A percentile compares a stretch with the other conserved stretches of the same genome.
Conservation (phyloP, 2,888 invertebrate species). For the Tanytarsus gracilentus region DNA sequence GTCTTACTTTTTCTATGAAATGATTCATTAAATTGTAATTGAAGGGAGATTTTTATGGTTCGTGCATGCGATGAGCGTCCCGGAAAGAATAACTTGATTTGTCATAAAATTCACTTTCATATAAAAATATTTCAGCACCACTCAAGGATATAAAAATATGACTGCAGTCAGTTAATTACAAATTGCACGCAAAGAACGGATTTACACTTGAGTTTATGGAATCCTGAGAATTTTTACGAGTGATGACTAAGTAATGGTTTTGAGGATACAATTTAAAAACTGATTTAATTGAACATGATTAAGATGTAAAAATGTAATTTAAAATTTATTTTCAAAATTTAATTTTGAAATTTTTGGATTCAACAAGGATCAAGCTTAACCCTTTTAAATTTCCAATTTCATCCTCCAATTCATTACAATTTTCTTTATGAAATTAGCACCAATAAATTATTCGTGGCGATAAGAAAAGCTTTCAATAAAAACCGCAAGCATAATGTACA, state of each 20-base stretch:
- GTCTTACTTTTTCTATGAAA: neutral
- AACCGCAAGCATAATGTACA: neutral
- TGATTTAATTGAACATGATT: too few species aligned
- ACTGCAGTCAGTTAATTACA: constrained; percentile 7
- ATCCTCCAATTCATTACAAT: neutral
- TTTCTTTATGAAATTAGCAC: neutral
- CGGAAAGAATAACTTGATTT: too few species aligned
- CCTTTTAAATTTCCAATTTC: neutral
- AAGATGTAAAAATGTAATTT: too few species aligned
- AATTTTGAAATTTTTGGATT: too few species aligned
- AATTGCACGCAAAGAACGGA: constrained; percentile 16
- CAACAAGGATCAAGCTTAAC: neutral
- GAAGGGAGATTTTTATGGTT: neutral
- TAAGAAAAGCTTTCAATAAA: neutral
- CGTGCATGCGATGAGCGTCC: neutral
- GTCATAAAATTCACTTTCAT: too few species aligned
- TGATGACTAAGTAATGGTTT: too few species aligned
- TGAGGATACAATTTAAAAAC: too few species aligned
- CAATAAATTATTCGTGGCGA: neutral
- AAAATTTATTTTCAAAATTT: too few species aligned
- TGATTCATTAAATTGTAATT: constrained; percentile 20
- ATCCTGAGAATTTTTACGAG: too few species aligned
- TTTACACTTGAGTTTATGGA: constrained; percentile 9
- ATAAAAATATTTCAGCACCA: too few species aligned
- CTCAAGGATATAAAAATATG: too few species aligned